Evolutionary conservation across 1,140 invertebrate genomes (phyloP), one percentile per base, ranked within the genome.

Genomic region (Popillia japonica): DNA sequence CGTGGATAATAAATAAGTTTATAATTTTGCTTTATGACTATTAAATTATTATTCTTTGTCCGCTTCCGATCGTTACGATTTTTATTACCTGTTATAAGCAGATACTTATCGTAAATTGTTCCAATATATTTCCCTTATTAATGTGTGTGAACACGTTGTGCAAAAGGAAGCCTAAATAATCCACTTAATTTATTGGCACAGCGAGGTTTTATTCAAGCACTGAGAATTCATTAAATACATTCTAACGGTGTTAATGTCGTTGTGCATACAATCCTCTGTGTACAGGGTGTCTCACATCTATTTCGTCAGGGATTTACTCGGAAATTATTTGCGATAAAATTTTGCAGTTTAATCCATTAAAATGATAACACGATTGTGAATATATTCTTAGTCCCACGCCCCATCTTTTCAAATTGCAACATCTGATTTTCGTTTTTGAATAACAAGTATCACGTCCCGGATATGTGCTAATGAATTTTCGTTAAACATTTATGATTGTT

Each of bases 1-100:
- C 61, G 27, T 7, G 20, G 61, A 68, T 68, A 68, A 68, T 68
- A 68, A 68, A 68, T 68, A 68, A 68, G 20, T 27, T 68, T 68
- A 68, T 68, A 68, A 68, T 68, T 68, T 68, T 55, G 48, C 17
- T 55, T 55, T 68, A 68, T 34, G 22, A 27, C 61, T 68, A 27
- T 68, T 68, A 68, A 68, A 68, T 68, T 34, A 68, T 22, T 68
- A 22, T 68, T 23, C 61, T 23, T 68, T 68, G 8, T 68, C 22
- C 61, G 22, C 61, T 68, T 68, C 61, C 61, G 61, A 68, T 68
- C 27, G 61, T 68, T 68, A 34, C 14, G 7, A 68, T 34, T 68
- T 68, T 68, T 68, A 68, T 68, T 34, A 34, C n/a, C 48, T 10
- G 44, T 48, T 9, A n/a, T 48, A 48, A 48, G 44, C 10, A 48